These are phyloP conservation scores for Drosophila kurseongensis DNA, from an alignment of 1,140 invertebrate genomes.

Conservation along the genomic window DNA sequence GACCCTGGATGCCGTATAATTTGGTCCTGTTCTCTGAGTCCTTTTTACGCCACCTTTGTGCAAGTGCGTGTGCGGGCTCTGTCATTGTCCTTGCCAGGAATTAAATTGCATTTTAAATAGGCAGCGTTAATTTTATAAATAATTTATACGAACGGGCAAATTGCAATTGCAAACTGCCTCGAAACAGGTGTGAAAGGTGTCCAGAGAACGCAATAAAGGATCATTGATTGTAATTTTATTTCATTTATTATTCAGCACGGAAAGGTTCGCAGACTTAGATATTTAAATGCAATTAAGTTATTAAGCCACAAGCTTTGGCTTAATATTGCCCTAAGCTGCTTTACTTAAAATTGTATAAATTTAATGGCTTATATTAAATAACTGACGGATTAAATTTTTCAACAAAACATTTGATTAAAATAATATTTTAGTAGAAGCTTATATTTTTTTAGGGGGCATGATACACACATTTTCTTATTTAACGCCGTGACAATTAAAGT, in stretches of 20 bases:
- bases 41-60: slow-evolving; percentile 16
- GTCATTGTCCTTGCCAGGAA: slow-evolving; percentile 48
- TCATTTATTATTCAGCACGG: slow-evolving; percentile 5
- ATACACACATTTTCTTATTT: slow-evolving; percentile 14
- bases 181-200: slow-evolving; percentile 25
- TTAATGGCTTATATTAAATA: too few relatives aligned
- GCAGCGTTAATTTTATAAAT: slow-evolving; percentile 49
- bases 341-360: too few relatives aligned
- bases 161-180: slow-evolving; percentile 31
- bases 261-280: slow-evolving; percentile 4
- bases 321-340: neutral
- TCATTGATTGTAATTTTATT: slow-evolving; percentile 16
- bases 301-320: neutral
- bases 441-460: too few relatives aligned
- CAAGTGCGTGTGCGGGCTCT: slow-evolving; percentile 38
- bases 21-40: slow-evolving; percentile 50
- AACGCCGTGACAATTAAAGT: neutral
- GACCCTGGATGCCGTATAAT: slow-evolving; percentile 49
- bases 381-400: too few relatives aligned
- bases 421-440: too few relatives aligned
- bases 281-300: slow-evolving; percentile 8
- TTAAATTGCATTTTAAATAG: slow-evolving; percentile 66
- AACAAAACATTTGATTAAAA: too few relatives aligned
- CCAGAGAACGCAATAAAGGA: slow-evolving; percentile 2
- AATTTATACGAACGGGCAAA: slow-evolving; percentile 49